Conservation (phyloP, 2,888 invertebrate species). For the Protophormia terraenovae region DNA sequence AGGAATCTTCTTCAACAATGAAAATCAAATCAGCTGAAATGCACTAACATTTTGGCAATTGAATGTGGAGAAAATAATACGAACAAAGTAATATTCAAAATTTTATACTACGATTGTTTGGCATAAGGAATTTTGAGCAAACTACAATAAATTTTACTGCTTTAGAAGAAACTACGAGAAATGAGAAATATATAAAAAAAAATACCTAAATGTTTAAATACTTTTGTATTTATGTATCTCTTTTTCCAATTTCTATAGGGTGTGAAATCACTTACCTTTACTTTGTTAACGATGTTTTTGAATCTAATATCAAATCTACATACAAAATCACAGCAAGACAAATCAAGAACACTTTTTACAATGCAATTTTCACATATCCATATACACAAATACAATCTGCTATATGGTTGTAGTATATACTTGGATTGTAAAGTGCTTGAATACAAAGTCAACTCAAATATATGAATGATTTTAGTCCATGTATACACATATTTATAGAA, state of each 20-base stretch:
- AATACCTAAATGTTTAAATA: neutral
- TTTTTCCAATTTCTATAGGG: neutral
- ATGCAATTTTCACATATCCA: neutral
- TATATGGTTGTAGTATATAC: neutral
- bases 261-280: neutral
- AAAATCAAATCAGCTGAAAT: constrained; percentile 22
- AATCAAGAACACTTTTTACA: constrained; percentile 1
- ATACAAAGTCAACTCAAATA: neutral
- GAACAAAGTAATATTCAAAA: neutral
- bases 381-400: neutral
- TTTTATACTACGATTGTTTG: neutral
- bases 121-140: neutral
- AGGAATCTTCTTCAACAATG: neutral
- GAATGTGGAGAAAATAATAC: neutral
- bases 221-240: neutral
- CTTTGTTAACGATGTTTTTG: neutral
- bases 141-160: neutral
- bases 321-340: constrained; percentile 23
- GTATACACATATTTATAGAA: neutral
- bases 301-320: neutral
- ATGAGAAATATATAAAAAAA: too few relatives aligned
- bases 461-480: neutral
- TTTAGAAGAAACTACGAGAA: too few relatives aligned
- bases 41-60: neutral
- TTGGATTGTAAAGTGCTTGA: neutral